These are phyloP conservation scores for Corbicula japonica DNA, from an alignment of 2,888 invertebrate species.

Conservation along the genomic window DNA sequence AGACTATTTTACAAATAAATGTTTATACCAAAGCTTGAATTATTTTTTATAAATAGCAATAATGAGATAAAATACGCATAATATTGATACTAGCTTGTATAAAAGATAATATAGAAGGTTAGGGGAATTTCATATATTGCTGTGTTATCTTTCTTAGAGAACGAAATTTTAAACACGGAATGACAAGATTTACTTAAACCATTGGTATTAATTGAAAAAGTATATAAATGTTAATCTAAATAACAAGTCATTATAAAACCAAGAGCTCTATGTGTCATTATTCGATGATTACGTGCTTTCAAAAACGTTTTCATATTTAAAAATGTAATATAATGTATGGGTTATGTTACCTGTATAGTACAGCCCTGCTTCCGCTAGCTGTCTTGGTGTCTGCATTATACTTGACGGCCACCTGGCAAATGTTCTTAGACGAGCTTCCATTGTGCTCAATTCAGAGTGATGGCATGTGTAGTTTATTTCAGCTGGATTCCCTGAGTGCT, in stretches of 20 bases:
- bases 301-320: neutral
- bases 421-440: neutral
- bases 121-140: neutral
- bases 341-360: constrained; percentile 6
- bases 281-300: neutral
- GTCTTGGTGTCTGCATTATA: neutral
- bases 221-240: neutral
- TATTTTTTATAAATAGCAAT: neutral
- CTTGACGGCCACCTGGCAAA: neutral
- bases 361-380: neutral
- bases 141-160: neutral
- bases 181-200: neutral
- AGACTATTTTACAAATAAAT: too few species aligned
- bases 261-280: too few species aligned
- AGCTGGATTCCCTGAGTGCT: neutral
- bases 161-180: neutral
- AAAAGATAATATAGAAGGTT: neutral
- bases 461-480: neutral
- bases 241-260: neutral
- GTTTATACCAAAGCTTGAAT: too few species aligned
- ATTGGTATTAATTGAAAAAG: neutral
- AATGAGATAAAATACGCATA: neutral
- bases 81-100: neutral
- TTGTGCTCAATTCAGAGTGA: neutral
- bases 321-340: too few species aligned